These are phyloP conservation scores for Trissolcus japonicus DNA, from an alignment of 2,888 invertebrate species.

Conservation along the genomic window DNA sequence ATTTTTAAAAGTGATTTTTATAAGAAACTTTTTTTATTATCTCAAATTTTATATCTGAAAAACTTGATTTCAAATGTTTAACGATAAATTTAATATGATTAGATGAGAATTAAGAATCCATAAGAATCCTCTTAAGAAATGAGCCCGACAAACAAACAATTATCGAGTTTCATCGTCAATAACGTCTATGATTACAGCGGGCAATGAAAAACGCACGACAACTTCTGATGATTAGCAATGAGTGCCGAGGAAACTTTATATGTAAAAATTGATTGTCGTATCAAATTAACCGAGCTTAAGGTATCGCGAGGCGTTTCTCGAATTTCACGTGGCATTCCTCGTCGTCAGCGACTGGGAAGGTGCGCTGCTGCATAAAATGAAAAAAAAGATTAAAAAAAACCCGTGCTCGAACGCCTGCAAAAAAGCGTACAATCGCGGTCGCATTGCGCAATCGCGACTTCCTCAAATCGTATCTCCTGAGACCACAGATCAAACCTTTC, in stretches of 20 bases:
- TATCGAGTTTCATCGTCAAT: conserved; percentile 52
- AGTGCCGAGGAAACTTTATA: conserved; percentile 67
- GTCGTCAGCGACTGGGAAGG: conserved; percentile 61
- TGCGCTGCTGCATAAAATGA: conserved; percentile 23
- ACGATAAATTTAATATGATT: neutral
- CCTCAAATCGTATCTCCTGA: conserved; percentile 24
- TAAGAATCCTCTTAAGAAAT: conserved; percentile 29
- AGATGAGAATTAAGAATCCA: neutral
- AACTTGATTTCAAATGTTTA: neutral
- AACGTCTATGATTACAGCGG: conserved; percentile 48
- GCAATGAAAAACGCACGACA: conserved; percentile 45
- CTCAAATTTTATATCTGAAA: too few species aligned
- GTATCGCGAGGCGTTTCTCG: conserved; percentile 71
- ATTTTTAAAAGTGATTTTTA: too few species aligned
- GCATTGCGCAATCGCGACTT: conserved; percentile 39
- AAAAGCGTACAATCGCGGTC: conserved; percentile 34
- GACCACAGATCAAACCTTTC: conserved; percentile 6
- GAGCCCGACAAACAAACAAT: conserved; percentile 46
- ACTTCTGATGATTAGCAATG: conserved; percentile 52
- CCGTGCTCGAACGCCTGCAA: neutral
- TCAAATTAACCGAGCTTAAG: conserved; percentile 71
- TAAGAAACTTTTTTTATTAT: too few species aligned
- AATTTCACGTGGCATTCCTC: conserved; percentile 71
- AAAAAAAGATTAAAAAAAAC: conserved; percentile 18
- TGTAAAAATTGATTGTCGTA: conserved; percentile 68